phyloP scores from a whole-genome alignment of 1,140 invertebrate genomes.

The Drosophila simulans region DNA sequence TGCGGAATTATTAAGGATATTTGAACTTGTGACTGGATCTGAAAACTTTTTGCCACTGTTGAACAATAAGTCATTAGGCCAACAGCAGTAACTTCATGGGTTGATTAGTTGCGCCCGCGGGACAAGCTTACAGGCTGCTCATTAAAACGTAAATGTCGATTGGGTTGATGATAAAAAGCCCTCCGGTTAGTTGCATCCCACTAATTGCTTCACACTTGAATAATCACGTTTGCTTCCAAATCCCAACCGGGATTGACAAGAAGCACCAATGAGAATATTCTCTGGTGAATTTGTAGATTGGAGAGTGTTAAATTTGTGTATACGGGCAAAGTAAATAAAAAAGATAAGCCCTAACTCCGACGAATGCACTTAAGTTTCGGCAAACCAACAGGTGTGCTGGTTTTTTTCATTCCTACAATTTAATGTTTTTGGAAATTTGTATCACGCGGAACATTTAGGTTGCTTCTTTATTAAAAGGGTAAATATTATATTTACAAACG shows the following conservation, averaged over 20 bases:
- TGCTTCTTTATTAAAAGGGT: no score
- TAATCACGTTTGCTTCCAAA: not conserved
- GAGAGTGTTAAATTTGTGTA: no score
- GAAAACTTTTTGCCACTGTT: constrained; percentile 14
- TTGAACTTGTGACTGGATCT: constrained; percentile 57
- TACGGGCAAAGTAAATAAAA: no score
- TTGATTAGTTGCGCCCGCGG: constrained; percentile 4
- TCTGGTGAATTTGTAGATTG: no score
- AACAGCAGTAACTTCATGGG: constrained; percentile 11
- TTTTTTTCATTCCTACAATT: no score
- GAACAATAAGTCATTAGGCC: constrained; percentile 77
- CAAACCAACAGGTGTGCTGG: no score
- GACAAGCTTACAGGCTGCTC: constrained; percentile 32
- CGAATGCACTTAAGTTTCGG: no score
- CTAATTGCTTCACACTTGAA: constrained; percentile 43
- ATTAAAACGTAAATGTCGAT: constrained; percentile 75
- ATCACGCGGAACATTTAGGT: no score
- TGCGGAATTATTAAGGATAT: constrained; percentile 66
- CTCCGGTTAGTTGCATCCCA: constrained; percentile 22
- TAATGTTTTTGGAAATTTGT: no score
- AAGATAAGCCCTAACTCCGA: no score
- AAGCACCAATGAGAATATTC: not conserved
- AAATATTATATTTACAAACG: no score
- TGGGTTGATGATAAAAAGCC: constrained; percentile 47
- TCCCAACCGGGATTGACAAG: not conserved